Evolutionary conservation across 2,113 vertebrate species (phyloP).

Genomic region (Austrofundulus limnaeus): DNA sequence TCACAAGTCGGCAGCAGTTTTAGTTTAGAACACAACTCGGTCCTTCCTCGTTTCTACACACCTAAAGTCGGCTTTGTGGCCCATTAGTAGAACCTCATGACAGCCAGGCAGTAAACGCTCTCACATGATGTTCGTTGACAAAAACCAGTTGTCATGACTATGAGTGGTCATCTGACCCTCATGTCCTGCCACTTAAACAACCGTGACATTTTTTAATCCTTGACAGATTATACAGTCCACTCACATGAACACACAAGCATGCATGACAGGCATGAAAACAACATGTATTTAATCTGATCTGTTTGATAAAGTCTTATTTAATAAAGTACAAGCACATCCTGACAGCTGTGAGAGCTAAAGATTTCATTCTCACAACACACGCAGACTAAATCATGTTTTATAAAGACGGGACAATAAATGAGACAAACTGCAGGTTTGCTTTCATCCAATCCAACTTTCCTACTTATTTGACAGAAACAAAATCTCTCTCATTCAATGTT

Average conservation of each 20-base stretch:
- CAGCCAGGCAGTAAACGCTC: slow-evolving; percentile 34
- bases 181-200: slow-evolving; percentile 20
- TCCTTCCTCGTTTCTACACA: not conserved
- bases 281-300: not conserved
- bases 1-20: too few relatives aligned
- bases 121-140: slow-evolving; percentile 57
- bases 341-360: too few relatives aligned
- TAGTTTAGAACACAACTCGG: not conserved
- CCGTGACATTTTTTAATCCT: not conserved
- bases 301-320: not conserved
- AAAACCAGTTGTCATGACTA: slow-evolving; percentile 4
- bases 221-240: not conserved
- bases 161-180: slow-evolving; percentile 43
- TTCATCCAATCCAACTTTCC: not conserved
- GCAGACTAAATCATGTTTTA: not conserved
- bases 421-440: too few relatives aligned
- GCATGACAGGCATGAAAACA: not conserved
- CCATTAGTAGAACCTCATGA: slow-evolving; percentile 60
- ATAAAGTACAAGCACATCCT: too few relatives aligned
- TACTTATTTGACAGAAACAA: not conserved
- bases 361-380: too few relatives aligned
- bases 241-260: not conserved
- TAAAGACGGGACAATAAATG: not conserved
- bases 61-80: slow-evolving; percentile 13
- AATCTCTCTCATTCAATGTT: not conserved